These are phyloP conservation scores for Leuciscus idus DNA, from an alignment of 2,113 vertebrate species.

Conservation along the genomic window DNA sequence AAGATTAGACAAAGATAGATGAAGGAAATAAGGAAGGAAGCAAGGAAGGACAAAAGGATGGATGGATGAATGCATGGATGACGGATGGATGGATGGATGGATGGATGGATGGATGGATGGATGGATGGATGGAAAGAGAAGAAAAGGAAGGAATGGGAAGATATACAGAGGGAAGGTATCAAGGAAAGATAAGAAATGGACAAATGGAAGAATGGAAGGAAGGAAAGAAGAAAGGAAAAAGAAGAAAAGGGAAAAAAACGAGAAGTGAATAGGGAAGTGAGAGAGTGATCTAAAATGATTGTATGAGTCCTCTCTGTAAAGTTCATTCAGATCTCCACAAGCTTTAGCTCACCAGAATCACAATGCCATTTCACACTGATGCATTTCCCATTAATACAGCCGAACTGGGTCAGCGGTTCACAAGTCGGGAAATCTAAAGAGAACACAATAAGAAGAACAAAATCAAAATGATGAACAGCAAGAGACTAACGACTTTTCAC, in stretches of 20 bases:
- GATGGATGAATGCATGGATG: too few relatives aligned
- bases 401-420: constrained; percentile 82
- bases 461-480: not conserved
- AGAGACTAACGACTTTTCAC: constrained; percentile 1
- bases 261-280: too few relatives aligned
- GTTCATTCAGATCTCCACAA: not conserved
- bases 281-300: too few relatives aligned
- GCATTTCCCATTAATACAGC: constrained; percentile 85
- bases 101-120: not conserved
- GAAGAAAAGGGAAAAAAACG: too few relatives aligned
- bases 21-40: not conserved
- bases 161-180: not conserved
- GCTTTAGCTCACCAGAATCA: constrained; percentile 81
- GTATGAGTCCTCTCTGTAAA: too few relatives aligned
- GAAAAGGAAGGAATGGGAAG: not conserved
- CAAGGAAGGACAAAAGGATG: not conserved
- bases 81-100: not conserved
- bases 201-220: not conserved
- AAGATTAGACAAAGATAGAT: not conserved
- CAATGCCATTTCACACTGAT: constrained; percentile 88
- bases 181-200: not conserved
- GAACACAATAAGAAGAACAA: constrained; percentile 9
- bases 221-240: not conserved
- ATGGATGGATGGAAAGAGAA: not conserved
- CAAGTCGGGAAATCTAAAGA: constrained; percentile 84